A percentile compares a stretch with the other conserved stretches of the same genome.
Conservation (phyloP, 2,113 vertebrate genomes). For the Scomber colias region DNA sequence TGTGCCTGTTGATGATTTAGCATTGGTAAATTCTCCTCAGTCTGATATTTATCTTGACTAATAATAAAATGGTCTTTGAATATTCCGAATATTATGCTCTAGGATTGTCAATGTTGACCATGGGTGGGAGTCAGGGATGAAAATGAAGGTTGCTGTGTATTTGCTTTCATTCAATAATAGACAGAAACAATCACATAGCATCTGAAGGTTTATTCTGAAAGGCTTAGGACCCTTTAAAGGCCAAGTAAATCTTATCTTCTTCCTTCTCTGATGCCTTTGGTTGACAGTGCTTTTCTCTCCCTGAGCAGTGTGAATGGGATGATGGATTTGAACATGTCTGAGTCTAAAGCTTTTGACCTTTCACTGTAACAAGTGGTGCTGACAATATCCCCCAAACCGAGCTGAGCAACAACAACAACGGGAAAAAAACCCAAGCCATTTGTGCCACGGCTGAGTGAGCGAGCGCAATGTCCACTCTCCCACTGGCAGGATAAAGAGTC, state of each 20-base stretch:
- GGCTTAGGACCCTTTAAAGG: not conserved
- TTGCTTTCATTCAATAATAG: not conserved
- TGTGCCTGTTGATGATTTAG: too few relatives aligned
- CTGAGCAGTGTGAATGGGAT: constrained; percentile 4
- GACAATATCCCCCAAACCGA: constrained; percentile 40
- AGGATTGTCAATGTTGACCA: too few relatives aligned
- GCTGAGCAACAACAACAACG: constrained; percentile 18
- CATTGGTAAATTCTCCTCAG: too few relatives aligned
- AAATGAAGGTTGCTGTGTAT: not conserved
- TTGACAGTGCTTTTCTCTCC: constrained; percentile 20
- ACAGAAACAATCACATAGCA: not conserved
- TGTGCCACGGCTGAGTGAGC: constrained; percentile 40
- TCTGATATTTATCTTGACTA: too few relatives aligned
- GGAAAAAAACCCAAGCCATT: constrained; percentile 9
- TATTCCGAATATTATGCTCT: too few relatives aligned
- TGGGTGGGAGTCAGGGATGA: too few relatives aligned
- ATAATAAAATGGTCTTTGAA: too few relatives aligned
- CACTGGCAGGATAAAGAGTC: constrained; percentile 51
- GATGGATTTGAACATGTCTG: constrained; percentile 27
- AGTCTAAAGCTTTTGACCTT: constrained; percentile 60
- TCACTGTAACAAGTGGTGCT: constrained; percentile 44
- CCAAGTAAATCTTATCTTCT: constrained; percentile 2
- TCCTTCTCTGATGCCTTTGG: not conserved
- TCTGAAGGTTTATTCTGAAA: not conserved
- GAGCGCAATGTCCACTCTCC: constrained; percentile 25